Conservation (phyloP, 2,888 invertebrate genomes). For the Diaphora mendica region DNA sequence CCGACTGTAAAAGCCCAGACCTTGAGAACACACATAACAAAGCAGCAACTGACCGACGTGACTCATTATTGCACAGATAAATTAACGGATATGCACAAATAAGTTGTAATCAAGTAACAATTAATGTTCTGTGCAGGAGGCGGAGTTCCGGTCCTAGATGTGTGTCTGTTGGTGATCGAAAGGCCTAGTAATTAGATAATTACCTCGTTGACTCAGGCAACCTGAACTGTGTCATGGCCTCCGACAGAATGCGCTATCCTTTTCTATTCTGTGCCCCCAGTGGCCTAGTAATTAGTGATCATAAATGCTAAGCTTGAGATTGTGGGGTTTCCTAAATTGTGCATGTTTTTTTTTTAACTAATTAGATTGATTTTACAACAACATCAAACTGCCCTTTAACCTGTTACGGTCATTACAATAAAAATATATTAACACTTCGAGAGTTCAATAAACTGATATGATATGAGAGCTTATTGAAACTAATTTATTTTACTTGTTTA, state of each 20-base stretch:
- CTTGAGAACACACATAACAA: constrained; percentile 10
- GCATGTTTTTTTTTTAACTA: background rate
- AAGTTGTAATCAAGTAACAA: background rate
- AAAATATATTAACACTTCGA: background rate
- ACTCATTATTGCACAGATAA: constrained; percentile 13
- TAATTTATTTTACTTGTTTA: background rate
- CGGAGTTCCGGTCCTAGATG: background rate
- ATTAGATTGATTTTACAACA: background rate
- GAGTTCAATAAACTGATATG: constrained; percentile 1
- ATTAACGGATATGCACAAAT: constrained; percentile 10
- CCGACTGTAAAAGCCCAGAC: background rate
- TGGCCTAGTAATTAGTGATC: background rate
- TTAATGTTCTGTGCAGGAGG: background rate
- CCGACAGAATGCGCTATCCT: no score
- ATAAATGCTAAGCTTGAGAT: background rate
- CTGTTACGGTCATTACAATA: background rate
- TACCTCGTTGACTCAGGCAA: no score
- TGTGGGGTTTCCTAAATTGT: background rate
- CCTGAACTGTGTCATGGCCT: no score
- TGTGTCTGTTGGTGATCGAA: background rate
- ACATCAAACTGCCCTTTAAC: background rate
- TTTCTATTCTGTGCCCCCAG: background rate
- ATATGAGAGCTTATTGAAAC: background rate
- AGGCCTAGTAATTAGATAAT: no score
- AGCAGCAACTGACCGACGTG: constrained; percentile 11